Evolutionary conservation across 2,797 vertebrate species (phyloP).

Genomic region (Mastacembelus armatus): DNA sequence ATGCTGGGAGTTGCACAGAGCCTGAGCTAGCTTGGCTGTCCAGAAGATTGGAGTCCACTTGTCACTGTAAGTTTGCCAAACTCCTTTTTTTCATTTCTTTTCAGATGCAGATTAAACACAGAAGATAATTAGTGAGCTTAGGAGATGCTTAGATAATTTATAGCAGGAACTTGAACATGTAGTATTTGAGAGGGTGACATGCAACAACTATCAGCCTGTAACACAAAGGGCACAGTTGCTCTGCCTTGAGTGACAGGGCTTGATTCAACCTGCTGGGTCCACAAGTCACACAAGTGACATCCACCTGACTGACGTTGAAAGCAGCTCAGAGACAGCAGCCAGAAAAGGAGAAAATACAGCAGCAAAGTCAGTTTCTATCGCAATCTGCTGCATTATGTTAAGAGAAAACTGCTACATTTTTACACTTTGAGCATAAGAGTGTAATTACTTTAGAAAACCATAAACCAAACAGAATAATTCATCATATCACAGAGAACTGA

Average conservation of each 20-base stretch:
- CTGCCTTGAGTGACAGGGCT: conserved; percentile 12
- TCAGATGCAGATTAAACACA: too few species aligned
- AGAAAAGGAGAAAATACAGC: conserved; percentile 4
- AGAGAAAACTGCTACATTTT: conserved; percentile 36
- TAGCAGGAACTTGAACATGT: too few species aligned
- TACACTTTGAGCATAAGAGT: conserved; percentile 16
- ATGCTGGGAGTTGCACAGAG: too few species aligned
- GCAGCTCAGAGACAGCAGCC: neutral
- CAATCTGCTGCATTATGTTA: conserved; percentile 24
- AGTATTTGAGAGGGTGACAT: neutral
- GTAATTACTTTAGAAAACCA: conserved; percentile 42
- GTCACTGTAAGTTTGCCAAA: too few species aligned
- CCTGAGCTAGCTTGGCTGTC: too few species aligned
- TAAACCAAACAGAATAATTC: conserved; percentile 72
- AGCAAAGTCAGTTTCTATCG: conserved; percentile 19
- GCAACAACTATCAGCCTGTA: conserved; percentile 5
- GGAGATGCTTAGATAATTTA: too few species aligned
- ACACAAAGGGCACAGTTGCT: neutral
- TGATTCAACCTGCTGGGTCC: conserved; percentile 8
- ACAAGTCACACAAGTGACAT: neutral
- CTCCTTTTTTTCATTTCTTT: too few species aligned
- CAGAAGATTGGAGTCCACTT: too few species aligned
- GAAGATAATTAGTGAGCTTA: too few species aligned
- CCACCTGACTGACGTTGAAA: conserved; percentile 8
- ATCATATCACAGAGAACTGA: conserved; percentile 47